A percentile compares a stretch with the other conserved stretches of the same genome.
Evolutionary conservation across 2,113 vertebrate species (phyloP).

Genomic region (Zootoca vivipara): DNA sequence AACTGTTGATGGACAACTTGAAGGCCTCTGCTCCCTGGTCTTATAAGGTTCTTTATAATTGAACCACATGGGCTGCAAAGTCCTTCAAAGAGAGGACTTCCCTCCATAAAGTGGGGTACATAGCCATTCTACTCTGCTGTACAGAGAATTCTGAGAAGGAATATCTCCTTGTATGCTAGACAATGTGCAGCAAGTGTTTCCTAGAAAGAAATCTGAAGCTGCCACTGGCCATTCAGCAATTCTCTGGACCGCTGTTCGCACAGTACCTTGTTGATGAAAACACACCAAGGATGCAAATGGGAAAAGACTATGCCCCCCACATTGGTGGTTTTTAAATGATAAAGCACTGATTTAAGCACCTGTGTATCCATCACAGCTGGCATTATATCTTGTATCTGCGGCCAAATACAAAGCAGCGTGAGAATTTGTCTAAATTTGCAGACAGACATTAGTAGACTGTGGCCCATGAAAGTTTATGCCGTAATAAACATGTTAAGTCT

Average conservation of each 20-base stretch:
- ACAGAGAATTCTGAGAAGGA: not conserved
- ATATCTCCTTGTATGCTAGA: not conserved
- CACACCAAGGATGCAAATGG: not conserved
- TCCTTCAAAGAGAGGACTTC: no score
- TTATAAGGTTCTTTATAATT: no score
- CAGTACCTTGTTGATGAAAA: fast-evolving
- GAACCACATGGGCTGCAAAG: no score
- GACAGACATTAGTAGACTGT: not conserved
- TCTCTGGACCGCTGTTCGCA: not conserved
- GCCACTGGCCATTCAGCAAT: fast-evolving
- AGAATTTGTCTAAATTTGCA: not conserved
- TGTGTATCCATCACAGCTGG: not conserved
- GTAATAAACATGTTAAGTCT: no score
- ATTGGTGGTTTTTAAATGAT: not conserved
- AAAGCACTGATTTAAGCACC: not conserved
- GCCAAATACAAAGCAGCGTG: not conserved
- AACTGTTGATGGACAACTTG: no score
- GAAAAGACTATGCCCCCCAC: not conserved
- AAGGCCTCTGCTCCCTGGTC: no score
- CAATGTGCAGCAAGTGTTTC: not conserved
- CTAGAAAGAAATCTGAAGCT: not conserved
- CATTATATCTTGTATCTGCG: not conserved
- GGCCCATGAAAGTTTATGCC: no score
- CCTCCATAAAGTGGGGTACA: no score
- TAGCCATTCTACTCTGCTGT: not conserved